These are phyloP conservation scores for Diaphora mendica DNA, from an alignment of 2,888 invertebrate species.

Conservation along the genomic window DNA sequence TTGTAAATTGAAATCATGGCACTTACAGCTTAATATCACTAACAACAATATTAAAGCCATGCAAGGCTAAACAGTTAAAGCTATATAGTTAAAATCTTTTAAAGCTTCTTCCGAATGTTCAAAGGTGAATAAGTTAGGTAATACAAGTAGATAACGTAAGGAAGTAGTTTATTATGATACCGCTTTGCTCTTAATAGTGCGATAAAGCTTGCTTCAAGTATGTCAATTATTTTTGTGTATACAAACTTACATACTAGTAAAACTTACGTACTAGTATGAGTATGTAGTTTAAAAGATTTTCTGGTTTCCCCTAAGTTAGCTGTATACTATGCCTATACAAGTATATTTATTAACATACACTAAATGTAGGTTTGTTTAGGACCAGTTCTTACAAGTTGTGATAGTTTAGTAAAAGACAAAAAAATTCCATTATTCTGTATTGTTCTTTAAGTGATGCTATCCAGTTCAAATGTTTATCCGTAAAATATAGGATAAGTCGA, in stretches of 20 bases:
- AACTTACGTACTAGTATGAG: not conserved
- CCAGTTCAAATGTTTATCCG: not conserved
- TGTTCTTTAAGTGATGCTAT: not conserved
- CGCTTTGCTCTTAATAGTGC: not conserved
- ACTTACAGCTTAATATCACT: not conserved
- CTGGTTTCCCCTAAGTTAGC: not conserved
- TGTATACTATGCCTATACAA: not conserved
- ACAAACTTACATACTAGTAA: not conserved
- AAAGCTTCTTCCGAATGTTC: not conserved
- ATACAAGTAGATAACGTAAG: not conserved
- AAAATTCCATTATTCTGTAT: not conserved
- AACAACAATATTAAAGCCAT: slow-evolving; percentile 1
- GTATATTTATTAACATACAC: not conserved
- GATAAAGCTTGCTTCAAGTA: not conserved
- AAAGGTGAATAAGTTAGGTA: not conserved
- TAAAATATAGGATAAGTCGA: not conserved
- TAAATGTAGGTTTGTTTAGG: not conserved
- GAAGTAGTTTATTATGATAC: not conserved
- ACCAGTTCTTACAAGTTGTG: not conserved
- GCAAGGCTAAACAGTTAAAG: slow-evolving; percentile 12
- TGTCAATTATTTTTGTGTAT: not conserved
- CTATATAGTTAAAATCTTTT: not conserved
- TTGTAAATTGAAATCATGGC: too few species aligned
- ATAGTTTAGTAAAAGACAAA: not conserved
- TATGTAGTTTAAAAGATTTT: not conserved